Base-by-base conservation (phyloP, 2,888 invertebrate genomes). In the Aphodius sticticus region DNA sequence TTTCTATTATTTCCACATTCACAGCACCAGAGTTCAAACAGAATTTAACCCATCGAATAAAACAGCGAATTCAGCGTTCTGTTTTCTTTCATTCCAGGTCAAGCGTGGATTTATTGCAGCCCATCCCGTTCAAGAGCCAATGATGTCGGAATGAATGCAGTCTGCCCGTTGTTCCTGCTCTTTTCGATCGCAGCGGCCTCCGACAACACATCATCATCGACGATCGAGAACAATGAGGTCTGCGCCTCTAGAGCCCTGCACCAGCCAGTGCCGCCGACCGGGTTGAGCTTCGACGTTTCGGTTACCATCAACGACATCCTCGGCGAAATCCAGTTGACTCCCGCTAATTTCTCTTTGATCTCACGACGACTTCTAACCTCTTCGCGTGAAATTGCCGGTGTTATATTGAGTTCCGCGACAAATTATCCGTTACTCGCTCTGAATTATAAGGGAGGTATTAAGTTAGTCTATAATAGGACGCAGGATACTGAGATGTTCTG, bases 401-500 rank as follows among this genome's bases (percentile, higher is more conserved):
- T 88, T 12, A 85, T 87, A 86, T 89, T 84, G 87, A 90, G 80
- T 88, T 90, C 69, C 86, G 89, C 77, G 86, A 80, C 81, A 26
- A 83, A 86, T 76, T 80, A 82, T 76, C 83, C 84, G 1, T 82
- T 84, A 38, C 81, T 88, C 77, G 87, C 86, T 15, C 83, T 88
- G 36, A 88, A 87, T 80, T 81, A 87, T 38, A 82, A 84, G 35
- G 85, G 84, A 6, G 84, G 86, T 76, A 82, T 88, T 79, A 87
- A 84, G 78, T 85, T 87, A 74, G 88, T 88, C 81, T 84, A 84
- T 6, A 88, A 88, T 69, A 76, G 91, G 82, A 90, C 92, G 2
- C 87, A 87, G 6, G 89, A 90, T 6, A 88, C 92, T 16, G 91
- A 91, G 76, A 90, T 90, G 84, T 92, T 92, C 84, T 92, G 92